Percentiles rank a stretch among this genome's conserved stretches.
Evolutionary conservation across 1,140 invertebrate genomes (phyloP).

Genomic region (Drosophila bocki): DNA sequence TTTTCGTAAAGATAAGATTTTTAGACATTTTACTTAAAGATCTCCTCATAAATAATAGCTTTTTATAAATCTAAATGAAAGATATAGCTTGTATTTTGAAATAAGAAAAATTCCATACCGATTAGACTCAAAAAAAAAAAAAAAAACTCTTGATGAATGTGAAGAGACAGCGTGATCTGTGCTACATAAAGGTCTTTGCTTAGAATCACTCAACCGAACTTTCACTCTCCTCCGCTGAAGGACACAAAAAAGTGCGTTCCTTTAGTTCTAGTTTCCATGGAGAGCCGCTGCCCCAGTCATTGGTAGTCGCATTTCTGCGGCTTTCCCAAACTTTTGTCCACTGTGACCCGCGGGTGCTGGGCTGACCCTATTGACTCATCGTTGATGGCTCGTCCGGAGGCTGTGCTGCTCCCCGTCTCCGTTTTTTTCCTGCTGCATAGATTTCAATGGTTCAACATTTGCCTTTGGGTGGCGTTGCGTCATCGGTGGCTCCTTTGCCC

Average conservation of each 20-base stretch:
- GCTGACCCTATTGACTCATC: constrained; percentile 78
- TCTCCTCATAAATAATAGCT: neutral
- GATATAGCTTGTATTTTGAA: neutral
- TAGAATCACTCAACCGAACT: constrained; percentile 9
- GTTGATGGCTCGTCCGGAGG: constrained; percentile 68
- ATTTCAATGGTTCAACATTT: constrained; percentile 72
- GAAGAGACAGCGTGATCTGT: neutral
- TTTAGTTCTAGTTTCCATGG: neutral
- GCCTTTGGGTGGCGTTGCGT: constrained; percentile 70
- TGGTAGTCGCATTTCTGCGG: constrained; percentile 6
- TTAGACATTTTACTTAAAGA: too few relatives aligned
- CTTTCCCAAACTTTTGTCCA: constrained; percentile 48
- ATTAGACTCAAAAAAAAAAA: neutral
- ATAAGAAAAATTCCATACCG: too few relatives aligned
- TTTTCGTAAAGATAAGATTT: neutral
- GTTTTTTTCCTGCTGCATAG: constrained; percentile 57
- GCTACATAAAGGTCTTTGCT: neutral
- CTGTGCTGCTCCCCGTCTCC: constrained; percentile 5
- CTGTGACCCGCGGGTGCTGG: constrained; percentile 59
- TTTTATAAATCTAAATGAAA: neutral
- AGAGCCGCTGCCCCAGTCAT: neutral
- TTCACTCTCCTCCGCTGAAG: constrained; percentile 18
- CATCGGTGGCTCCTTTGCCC: constrained; percentile 54
- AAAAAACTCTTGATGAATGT: neutral
- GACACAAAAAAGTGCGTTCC: constrained; percentile 19